Evolutionary conservation across 2,888 invertebrate genomes (phyloP), one percentile per base, ranked within the genome.

Genomic region (Piscicola geometra): DNA sequence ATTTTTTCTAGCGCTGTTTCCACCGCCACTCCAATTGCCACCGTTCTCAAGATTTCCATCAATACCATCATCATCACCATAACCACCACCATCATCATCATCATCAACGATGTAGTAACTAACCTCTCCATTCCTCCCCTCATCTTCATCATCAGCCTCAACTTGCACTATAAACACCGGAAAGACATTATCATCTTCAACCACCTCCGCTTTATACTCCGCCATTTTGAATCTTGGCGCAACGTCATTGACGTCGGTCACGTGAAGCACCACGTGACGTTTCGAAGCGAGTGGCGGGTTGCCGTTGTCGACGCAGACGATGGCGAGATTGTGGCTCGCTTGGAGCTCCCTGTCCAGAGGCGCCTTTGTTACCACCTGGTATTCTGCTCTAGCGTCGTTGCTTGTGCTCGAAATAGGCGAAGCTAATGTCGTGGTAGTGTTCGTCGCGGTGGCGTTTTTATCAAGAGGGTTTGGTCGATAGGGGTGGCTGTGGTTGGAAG

Each of bases 201-300:
- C 66, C 1, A 79, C 72, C 18, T 71, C 71, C 1, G 60, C 66
- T 25, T 71, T 72, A 69, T 78, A 79, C 12, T 30, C 35, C 18
- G 60, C 50, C 50, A 75, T 47, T 21, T 73, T 64, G 74, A 79
- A 79, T 35, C 36, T 47, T 5, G 79, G 79, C 18, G 71, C 35
- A 52, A 77, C 75, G 71, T 79, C 79, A 64, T 79, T 79, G 5
- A 76, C 75, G 68, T 79, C 78, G 30, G 67, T 41, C 12, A 79
- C 75, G 15, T 67, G 75, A 28, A 79, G 69, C 21, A 70, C 71
- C 47, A 79, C 69, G 66, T 75, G 67, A 15, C 76, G 74, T 25
- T 71, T 41, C 36, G 74, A 71, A 35, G 52, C 32, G 35, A 76
- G 71, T 18, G 73, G 35, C 21, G 77, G 77, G n/a, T 71, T 52